phyloP scores from a whole-genome alignment of 2,888 invertebrate species.

The Gryllus longicercus region DNA sequence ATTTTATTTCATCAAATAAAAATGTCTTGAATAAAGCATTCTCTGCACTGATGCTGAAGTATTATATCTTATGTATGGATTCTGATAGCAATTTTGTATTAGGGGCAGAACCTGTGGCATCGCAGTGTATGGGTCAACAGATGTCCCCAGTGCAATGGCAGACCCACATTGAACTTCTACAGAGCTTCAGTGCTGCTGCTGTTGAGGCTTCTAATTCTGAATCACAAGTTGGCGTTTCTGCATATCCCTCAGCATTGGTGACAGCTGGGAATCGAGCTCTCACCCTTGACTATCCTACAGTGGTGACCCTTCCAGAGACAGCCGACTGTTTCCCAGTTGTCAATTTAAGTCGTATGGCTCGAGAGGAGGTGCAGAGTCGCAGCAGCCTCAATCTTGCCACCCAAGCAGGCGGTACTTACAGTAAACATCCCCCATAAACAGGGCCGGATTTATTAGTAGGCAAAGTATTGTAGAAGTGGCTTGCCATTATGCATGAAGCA shows the following conservation, averaged over 20 bases:
- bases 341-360: constrained; percentile 10
- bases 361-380: constrained; percentile 4
- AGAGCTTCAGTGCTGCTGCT: constrained; percentile 38
- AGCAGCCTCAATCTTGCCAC: neutral
- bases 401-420: neutral
- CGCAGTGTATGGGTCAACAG: constrained; percentile 23
- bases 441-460: neutral
- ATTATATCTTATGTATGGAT: constrained; percentile 39
- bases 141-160: constrained; percentile 44
- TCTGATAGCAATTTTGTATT: neutral
- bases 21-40: neutral
- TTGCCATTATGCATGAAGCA: neutral
- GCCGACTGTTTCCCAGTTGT: neutral
- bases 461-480: neutral
- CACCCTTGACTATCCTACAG: constrained; percentile 20
- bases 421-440: neutral
- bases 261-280: constrained; percentile 27
- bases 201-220: constrained; percentile 34
- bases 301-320: constrained; percentile 24
- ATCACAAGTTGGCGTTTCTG: constrained; percentile 23
- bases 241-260: constrained; percentile 29
- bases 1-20: too few relatives aligned
- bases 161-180: constrained; percentile 42
- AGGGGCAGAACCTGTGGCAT: neutral
- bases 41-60: constrained; percentile 43